phyloP scores from a whole-genome alignment of 92 coral and sea anemone genomes.

The Isaurus tuberculatus region DNA sequence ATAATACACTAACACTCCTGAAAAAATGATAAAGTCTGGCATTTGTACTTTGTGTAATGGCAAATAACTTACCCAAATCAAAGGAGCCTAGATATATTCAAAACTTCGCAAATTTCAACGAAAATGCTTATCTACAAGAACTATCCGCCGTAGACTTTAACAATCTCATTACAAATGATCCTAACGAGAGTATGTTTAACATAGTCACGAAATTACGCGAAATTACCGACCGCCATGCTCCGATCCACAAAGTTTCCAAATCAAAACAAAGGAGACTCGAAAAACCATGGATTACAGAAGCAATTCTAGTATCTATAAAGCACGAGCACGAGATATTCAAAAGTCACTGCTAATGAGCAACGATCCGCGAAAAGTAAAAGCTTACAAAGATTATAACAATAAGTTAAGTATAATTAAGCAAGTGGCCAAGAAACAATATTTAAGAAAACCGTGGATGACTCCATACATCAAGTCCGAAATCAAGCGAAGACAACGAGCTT shows the following conservation, averaged over 20 bases:
- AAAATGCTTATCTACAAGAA: slow-evolving; percentile 1
- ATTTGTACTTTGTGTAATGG: slow-evolving; percentile 55
- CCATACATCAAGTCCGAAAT: too few species aligned
- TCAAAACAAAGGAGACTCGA: slow-evolving; percentile 9
- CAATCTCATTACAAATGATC: slow-evolving; percentile 6
- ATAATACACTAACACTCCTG: slow-evolving; percentile 60
- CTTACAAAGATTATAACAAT: too few species aligned
- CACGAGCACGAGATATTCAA: background rate
- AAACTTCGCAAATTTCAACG: slow-evolving; percentile 13
- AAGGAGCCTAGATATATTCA: background rate
- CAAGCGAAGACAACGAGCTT: too few species aligned
- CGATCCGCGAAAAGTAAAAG: too few species aligned
- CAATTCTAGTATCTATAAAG: background rate
- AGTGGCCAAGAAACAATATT: too few species aligned
- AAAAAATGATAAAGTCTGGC: slow-evolving; percentile 43
- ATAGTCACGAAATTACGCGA: background rate
- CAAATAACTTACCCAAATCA: slow-evolving; percentile 8
- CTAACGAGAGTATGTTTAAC: background rate
- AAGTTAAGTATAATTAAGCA: too few species aligned
- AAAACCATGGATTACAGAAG: background rate
- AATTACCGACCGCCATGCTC: slow-evolving; percentile 18
- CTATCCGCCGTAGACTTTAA: background rate
- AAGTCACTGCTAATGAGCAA: too few species aligned
- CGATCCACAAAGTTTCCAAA: background rate
- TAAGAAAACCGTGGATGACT: too few species aligned